Conservation (phyloP, 2,888 invertebrate genomes). For the Caenorhabditis auriculariae region DNA sequence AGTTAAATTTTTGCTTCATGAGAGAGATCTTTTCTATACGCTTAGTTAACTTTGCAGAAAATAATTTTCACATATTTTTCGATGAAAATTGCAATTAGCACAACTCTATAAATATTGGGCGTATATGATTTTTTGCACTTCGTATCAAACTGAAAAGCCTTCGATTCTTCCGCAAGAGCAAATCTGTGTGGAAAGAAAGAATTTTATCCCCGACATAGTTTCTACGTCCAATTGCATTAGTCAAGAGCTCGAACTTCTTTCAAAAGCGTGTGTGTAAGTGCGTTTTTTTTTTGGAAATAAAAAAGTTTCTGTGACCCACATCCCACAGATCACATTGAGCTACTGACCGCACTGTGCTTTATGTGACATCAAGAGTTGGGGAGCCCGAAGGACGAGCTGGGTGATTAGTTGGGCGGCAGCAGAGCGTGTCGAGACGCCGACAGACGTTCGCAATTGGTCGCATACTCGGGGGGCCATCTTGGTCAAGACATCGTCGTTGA, state of each 20-base stretch:
- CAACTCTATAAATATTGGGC: too few species aligned
- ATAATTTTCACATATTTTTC: too few species aligned
- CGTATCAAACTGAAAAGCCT: too few species aligned
- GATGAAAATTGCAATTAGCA: too few species aligned
- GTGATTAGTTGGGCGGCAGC: conserved; percentile 41
- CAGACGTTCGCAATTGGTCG: conserved; percentile 38
- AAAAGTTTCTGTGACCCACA: not conserved
- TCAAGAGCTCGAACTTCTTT: too few species aligned
- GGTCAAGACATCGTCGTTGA: conserved; percentile 21
- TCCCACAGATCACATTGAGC: not conserved
- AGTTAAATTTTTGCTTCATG: too few species aligned
- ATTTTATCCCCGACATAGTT: too few species aligned
- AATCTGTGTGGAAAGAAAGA: not conserved
- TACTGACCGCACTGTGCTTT: conserved; percentile 23
- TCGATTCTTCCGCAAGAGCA: not conserved
- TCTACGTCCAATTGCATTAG: too few species aligned
- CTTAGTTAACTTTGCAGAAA: too few species aligned
- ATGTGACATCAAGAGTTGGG: conserved; percentile 36
- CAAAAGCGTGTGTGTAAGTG: too few species aligned
- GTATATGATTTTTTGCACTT: too few species aligned
- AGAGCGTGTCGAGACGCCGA: conserved; percentile 39
- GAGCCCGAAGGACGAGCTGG: conserved; percentile 38
- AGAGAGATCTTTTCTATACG: too few species aligned
- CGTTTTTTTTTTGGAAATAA: not conserved
- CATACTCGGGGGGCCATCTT: conserved; percentile 24